Evolutionary conservation across 1,140 invertebrate species (phyloP).

Genomic region (Protaetia brevitarsis): DNA sequence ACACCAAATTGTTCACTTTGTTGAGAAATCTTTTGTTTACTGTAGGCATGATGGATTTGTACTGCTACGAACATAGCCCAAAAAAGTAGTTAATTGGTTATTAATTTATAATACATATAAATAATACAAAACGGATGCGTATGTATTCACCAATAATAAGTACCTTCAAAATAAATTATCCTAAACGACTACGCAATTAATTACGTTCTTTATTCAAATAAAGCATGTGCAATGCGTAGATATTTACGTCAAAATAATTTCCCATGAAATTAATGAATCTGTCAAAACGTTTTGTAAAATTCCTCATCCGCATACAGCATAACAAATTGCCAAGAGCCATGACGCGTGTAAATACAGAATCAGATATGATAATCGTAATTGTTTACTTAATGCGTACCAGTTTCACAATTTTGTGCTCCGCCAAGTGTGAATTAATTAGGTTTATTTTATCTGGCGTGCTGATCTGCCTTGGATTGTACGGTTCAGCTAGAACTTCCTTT

Average conservation of each 20-base stretch:
- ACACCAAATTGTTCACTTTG: too few species aligned
- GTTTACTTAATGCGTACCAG: slow-evolving; percentile 5
- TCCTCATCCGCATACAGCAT: neutral
- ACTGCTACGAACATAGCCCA: too few species aligned
- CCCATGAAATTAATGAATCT: neutral
- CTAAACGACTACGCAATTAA: too few species aligned
- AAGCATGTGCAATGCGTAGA: too few species aligned
- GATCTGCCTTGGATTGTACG: neutral
- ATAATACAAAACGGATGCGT: too few species aligned
- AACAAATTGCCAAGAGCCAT: neutral
- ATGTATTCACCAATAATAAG: too few species aligned
- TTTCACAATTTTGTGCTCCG: slow-evolving; percentile 12
- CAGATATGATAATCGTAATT: neutral
- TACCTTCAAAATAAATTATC: too few species aligned
- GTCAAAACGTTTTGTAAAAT: neutral
- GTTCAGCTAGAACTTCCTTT: neutral
- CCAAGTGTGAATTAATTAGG: slow-evolving; percentile 13
- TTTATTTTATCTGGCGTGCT: neutral
- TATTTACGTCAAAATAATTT: neutral
- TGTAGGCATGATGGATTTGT: too few species aligned
- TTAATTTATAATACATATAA: too few species aligned
- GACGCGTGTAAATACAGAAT: neutral
- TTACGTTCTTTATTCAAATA: too few species aligned
- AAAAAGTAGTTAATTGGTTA: too few species aligned
- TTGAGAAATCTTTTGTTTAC: too few species aligned